Conservation (phyloP, 2,888 invertebrate species). For the Dichetophora obliterata region DNA sequence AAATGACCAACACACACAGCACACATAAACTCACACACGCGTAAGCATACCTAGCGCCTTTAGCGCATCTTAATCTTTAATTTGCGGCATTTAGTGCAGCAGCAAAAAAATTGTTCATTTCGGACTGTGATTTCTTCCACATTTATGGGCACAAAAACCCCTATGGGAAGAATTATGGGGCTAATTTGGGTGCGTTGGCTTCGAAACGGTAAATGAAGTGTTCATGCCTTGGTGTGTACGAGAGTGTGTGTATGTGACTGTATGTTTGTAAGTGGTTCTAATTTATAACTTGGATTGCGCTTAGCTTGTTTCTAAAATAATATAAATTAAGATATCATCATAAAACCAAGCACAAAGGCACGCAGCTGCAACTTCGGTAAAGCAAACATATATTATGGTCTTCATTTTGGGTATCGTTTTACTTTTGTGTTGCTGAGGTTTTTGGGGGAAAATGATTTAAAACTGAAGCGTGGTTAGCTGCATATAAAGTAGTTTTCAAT, state of each 20-base stretch:
- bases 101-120: slow-evolving; percentile 2
- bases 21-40: background rate
- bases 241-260: background rate
- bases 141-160: background rate
- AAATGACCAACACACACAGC: background rate
- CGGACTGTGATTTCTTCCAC: background rate
- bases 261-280: background rate
- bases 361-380: too few species aligned
- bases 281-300: background rate
- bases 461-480: too few species aligned
- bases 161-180: slow-evolving; percentile 4
- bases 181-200: background rate
- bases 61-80: slow-evolving; percentile 24
- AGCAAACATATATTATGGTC: too few species aligned
- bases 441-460: too few species aligned
- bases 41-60: background rate
- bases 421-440: too few species aligned
- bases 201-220: background rate
- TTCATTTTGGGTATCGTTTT: too few species aligned
- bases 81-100: slow-evolving; percentile 23
- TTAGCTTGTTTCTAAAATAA: background rate
- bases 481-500: too few species aligned
- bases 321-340: too few species aligned
- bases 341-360: too few species aligned
- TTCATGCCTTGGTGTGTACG: slow-evolving; percentile 17